phyloP scores from a whole-genome alignment of 1,140 invertebrate genomes.

The Apis cerana region DNA sequence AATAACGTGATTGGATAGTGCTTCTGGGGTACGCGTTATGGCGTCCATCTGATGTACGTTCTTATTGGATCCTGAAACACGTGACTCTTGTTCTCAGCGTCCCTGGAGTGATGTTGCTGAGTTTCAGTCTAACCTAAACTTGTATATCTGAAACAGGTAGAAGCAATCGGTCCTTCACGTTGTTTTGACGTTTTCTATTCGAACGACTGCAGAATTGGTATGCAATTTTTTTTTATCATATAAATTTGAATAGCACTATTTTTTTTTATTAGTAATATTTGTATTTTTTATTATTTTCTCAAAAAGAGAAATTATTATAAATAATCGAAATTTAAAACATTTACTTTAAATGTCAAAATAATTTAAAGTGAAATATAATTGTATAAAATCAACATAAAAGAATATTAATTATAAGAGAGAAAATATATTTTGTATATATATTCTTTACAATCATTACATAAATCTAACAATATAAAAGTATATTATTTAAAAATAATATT shows the following conservation, averaged over 20 bases:
- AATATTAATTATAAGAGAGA: not conserved
- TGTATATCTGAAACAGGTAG: not conserved
- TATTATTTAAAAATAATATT: conserved; percentile 74
- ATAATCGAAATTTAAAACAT: not conserved
- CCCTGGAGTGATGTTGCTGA: conserved; percentile 50
- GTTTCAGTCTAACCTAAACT: conserved; percentile 37
- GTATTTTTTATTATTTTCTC: too few species aligned
- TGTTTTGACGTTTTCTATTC: conserved; percentile 18
- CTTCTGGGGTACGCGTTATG: conserved; percentile 67
- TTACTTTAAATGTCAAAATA: not conserved
- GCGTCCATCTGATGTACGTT: conserved; percentile 51
- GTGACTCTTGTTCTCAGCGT: conserved; percentile 58
- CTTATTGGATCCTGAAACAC: conserved; percentile 66
- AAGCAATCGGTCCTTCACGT: not conserved
- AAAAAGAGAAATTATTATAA: not conserved
- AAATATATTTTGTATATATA: conserved; percentile 56
- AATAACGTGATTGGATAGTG: conserved; percentile 70
- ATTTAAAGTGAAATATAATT: not conserved
- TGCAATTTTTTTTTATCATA: not conserved
- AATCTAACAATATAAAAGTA: conserved; percentile 74
- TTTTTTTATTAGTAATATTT: not conserved
- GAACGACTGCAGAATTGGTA: conserved; percentile 4
- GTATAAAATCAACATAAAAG: not conserved
- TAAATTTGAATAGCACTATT: too few species aligned
- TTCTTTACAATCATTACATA: conserved; percentile 72